Base-by-base conservation (phyloP, 1,140 invertebrate species). In the Wiebesia pumilae region DNA sequence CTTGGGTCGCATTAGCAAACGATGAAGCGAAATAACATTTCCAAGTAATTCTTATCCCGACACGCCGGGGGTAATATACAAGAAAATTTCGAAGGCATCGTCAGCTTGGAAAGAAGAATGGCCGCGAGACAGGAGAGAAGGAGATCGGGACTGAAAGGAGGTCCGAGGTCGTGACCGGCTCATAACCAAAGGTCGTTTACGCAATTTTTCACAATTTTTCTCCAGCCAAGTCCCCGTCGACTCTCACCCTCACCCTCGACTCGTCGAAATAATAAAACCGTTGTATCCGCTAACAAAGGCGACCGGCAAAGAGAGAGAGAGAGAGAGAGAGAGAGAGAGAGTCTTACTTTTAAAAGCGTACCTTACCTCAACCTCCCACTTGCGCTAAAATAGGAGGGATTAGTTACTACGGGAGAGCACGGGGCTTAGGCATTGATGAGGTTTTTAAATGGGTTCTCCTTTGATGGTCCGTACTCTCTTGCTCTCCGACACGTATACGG, bases 401-500 rank as follows among this genome's bases (percentile, higher is more conserved):
- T 94, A 94, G 93, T 94, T 94, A 90, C 89, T 93, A 93, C 92
- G 90, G 91, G 27, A 69, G 91, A 93, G 92, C 91, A 91, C 88
- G 92, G 91, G 92, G 93, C 93, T 94, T 94, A 94, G 92, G 92
- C 93, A 94, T 94, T 94, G 93, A 94, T 94, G 93, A 94, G 93
- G 93, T 94, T 94, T 94, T 94, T 94, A 94, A 94, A 94, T 94
- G 93, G 93, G 93, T 94, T 94, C 93, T 92, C 58, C 93, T 94
- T 94, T 94, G 93, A 94, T 93, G 92, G 90, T 88, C 88, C 81
- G 38, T 38, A 16, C 58, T 67, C 58, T 80, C 54, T 80, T 21
- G 33, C 81, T 69, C 65, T 78, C 58, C 58, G 58, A 62, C 24
- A 27, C 58, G 24, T 10, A 7, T 24, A 27, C 24, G 84, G 88